Evolutionary conservation across 2,888 invertebrate genomes (phyloP), one percentile per base, ranked within the genome.

Genomic region (Tholera decimalis): DNA sequence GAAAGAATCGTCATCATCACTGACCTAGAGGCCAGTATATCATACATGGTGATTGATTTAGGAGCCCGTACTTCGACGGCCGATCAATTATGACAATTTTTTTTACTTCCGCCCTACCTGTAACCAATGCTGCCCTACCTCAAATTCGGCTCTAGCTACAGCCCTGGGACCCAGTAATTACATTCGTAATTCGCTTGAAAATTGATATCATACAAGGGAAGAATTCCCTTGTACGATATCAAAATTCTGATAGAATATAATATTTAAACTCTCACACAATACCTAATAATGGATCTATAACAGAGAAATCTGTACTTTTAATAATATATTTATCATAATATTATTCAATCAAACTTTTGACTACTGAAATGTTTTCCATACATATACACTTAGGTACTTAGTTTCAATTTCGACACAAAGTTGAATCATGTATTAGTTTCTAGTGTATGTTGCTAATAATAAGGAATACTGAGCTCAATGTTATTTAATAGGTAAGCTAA

Each of bases 81-180:
- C n/a, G n/a, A n/a, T n/a, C n/a, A n/a, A n/a, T n/a, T n/a, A n/a
- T n/a, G n/a, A n/a, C n/a, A n/a, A n/a, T n/a, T n/a, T n/a, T n/a
- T n/a, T n/a, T n/a, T n/a, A n/a, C n/a, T n/a, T n/a, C n/a, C n/a
- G n/a, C n/a, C n/a, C n/a, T n/a, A n/a, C n/a, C n/a, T n/a, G n/a
- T n/a, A n/a, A n/a, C n/a, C n/a, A n/a, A n/a, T n/a, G n/a, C n/a
- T n/a, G n/a, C n/a, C n/a, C n/a, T n/a, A n/a, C n/a, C n/a, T n/a
- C n/a, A n/a, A n/a, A n/a, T n/a, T n/a, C n/a, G n/a, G n/a, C n/a
- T n/a, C n/a, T n/a, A n/a, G n/a, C n/a, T n/a, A n/a, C n/a, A n/a
- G n/a, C n/a, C n/a, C n/a, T n/a, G n/a, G n/a, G n/a, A n/a, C 24
- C 20, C 20, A 43, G 47, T 59, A 76, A 69, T 59, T 76, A 54